Base-by-base conservation (phyloP, 1,140 invertebrate genomes). In the Procambarus virginalis region DNA sequence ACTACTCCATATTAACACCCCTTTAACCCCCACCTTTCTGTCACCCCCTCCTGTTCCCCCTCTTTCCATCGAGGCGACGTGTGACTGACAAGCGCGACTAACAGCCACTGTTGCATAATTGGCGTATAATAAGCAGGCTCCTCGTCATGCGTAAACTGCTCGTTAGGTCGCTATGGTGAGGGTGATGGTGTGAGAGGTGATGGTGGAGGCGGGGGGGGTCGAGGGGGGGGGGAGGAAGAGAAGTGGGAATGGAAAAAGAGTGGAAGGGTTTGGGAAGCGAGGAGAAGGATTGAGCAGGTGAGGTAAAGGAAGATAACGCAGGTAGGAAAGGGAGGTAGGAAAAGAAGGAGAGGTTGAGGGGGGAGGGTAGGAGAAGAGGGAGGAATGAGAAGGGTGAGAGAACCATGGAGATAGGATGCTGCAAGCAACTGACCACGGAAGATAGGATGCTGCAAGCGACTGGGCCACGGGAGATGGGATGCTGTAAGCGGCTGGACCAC, bases 31-130 rank as follows among this genome's bases (percentile, higher is more conserved):
- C 58, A 48, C 51, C 34, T 51, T 73, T 77, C 73, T 58, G 75
- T 46, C 81, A 46, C 45, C n/a, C 60, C 46, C 22, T 55, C 34
- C 34, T 34, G 34, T 34, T 34, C 55, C 51, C 22, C 60, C 46
- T 45, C 60, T 17, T 22, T 58, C n/a, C 77, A 51, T 55, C 60
- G 12, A 76, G 77, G 60, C 58, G 85, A 87, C 85, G 46, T 73
- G 85, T 80, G 77, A 80, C 55, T 80, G 58, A 58, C 77, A 87
- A 45, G 46, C 77, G 60, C 6, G 76, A 80, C 85, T 68, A 70
- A 87, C 46, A 79, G 77, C 76, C 76, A 80, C 85, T 70, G 77
- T 79, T 79, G 77, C 58, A 80, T 68, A 79, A 80, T 79, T 49
- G 34, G n/a, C 55, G 77, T 64, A 77, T 79, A 80, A 87, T 51